These are phyloP conservation scores for Caenorhabditis angaria DNA, from an alignment of 2,888 invertebrate species.

Conservation along the genomic window DNA sequence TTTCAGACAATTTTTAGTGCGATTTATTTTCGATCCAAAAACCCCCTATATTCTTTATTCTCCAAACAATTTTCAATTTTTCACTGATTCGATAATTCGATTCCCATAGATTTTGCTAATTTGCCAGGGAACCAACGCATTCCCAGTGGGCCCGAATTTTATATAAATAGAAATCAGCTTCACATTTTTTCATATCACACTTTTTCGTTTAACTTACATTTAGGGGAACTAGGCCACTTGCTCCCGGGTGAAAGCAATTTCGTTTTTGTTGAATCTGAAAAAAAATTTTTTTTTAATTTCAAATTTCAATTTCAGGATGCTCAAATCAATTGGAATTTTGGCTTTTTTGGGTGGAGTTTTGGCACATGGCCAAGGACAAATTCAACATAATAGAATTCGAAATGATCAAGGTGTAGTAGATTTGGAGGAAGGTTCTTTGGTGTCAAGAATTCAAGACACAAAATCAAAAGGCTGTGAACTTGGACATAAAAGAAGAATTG, in stretches of 20 bases:
- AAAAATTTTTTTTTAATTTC: neutral
- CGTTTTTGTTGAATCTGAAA: conserved; percentile 11
- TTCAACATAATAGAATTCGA: too few species aligned
- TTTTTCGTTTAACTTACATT: conserved; percentile 32
- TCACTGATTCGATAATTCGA: neutral
- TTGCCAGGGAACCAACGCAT: neutral
- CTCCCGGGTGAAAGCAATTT: conserved; percentile 56
- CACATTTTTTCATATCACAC: conserved; percentile 1
- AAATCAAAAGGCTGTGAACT: conserved; percentile 16
- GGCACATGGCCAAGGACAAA: too few species aligned
- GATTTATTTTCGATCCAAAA: too few species aligned
- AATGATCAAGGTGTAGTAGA: too few species aligned
- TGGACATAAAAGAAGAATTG: conserved; percentile 28
- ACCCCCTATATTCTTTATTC: neutral
- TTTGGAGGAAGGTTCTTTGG: neutral
- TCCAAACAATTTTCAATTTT: neutral
- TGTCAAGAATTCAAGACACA: too few species aligned
- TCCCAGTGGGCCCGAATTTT: neutral
- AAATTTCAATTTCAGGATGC: too few species aligned
- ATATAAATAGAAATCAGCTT: neutral
- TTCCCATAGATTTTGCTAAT: neutral
- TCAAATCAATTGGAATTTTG: neutral
- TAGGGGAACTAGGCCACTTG: conserved; percentile 52
- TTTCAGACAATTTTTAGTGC: neutral
- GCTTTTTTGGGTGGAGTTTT: conserved; percentile 10